phyloP scores from a whole-genome alignment of 2,113 vertebrate species.

The Tyto alba region DNA sequence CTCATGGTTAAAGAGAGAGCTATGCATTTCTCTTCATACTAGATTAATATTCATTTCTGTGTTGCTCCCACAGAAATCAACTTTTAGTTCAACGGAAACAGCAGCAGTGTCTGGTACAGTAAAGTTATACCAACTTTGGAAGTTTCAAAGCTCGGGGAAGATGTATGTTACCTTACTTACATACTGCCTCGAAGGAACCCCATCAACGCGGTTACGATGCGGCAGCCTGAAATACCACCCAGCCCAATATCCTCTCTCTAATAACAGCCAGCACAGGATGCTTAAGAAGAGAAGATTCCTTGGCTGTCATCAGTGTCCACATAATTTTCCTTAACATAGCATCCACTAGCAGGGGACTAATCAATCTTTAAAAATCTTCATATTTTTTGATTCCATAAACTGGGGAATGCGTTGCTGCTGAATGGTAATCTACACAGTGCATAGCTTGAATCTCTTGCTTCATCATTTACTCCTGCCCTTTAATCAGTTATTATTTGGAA shows the following conservation, averaged over 20 bases:
- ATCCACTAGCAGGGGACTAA: not conserved
- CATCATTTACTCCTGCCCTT: not conserved
- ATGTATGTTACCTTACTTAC: rapidly evolving
- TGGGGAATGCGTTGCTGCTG: not conserved
- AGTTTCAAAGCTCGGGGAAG: not conserved
- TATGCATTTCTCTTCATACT: not conserved
- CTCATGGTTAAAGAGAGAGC: not conserved
- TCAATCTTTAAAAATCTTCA: not conserved
- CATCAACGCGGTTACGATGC: not conserved
- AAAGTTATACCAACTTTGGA: not conserved
- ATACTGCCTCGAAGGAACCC: not conserved
- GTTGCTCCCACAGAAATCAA: not conserved
- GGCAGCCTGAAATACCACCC: not conserved
- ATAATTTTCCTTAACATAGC: not conserved
- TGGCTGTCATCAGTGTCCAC: not conserved
- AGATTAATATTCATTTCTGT: not conserved
- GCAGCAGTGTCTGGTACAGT: not conserved
- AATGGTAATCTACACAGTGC: not conserved
- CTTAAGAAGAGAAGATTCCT: not conserved
- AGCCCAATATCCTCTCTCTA: not conserved
- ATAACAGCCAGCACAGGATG: not conserved
- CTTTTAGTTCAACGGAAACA: not conserved
- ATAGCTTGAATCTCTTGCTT: not conserved
- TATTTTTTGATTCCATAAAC: not conserved
- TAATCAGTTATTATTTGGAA: not conserved